A percentile compares a stretch with the other conserved stretches of the same genome.
Conservation (phyloP, 2,113 vertebrate genomes). For the Forbesichthys agassizii region DNA sequence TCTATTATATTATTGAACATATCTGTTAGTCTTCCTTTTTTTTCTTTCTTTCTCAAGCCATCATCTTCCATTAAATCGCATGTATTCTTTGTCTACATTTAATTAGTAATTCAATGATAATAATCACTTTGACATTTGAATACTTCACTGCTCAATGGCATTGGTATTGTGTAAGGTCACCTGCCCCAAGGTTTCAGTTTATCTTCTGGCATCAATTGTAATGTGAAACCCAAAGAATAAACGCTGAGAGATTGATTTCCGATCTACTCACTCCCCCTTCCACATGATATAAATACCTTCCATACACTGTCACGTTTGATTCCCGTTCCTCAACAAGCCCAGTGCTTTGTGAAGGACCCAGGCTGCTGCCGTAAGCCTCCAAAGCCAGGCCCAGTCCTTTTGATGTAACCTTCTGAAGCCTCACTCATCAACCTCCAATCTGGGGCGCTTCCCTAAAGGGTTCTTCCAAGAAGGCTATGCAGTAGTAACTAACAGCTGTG, state of each 20-base stretch:
- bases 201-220: constrained; percentile 17
- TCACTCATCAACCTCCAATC: constrained; percentile 45
- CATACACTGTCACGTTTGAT: constrained; percentile 55
- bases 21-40: background rate
- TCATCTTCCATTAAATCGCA: background rate
- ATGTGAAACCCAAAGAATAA: constrained; percentile 43
- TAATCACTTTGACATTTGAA: background rate
- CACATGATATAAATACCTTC: constrained; percentile 69
- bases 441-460: constrained; percentile 29
- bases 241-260: constrained; percentile 61
- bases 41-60: background rate
- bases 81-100: background rate
- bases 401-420: constrained; percentile 62
- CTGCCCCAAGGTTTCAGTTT: constrained; percentile 7
- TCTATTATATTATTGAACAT: background rate
- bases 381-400: constrained; percentile 51
- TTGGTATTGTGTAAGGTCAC: constrained; percentile 1
- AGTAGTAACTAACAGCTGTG: background rate
- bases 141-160: background rate
- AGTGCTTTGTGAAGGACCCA: constrained; percentile 57
- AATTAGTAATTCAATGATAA: too few species aligned
- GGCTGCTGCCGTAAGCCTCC: constrained; percentile 56
- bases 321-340: constrained; percentile 39
- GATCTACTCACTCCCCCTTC: constrained; percentile 60
- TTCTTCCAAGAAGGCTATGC: constrained; percentile 53